phyloP scores from a whole-genome alignment of 2,797 vertebrate genomes.

The Halcyon leucocephala region DNA sequence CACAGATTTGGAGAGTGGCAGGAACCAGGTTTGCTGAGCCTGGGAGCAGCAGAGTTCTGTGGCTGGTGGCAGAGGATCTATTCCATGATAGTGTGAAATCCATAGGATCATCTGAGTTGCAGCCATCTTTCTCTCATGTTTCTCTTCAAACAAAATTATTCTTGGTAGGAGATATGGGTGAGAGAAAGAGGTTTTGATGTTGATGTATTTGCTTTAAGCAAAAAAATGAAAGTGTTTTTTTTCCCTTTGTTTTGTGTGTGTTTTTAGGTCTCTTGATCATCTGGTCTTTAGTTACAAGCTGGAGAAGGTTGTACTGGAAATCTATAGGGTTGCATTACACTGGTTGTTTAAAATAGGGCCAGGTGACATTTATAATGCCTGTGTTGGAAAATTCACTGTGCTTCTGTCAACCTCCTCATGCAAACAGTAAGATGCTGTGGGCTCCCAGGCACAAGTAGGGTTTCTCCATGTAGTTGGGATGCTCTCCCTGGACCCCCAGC shows the following conservation, averaged over 20 bases:
- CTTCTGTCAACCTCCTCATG: background rate
- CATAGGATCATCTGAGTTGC: background rate
- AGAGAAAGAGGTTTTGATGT: background rate
- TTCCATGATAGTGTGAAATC: background rate
- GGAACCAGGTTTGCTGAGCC: background rate
- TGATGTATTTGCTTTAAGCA: background rate
- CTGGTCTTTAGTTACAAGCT: background rate
- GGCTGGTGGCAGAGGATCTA: background rate
- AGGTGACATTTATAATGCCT: background rate
- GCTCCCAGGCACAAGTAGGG: background rate
- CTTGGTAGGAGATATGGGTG: background rate
- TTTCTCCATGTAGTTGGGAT: accelerated
- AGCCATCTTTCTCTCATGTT: background rate
- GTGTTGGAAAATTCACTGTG: background rate
- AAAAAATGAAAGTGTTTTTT: background rate
- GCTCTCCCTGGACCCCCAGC: background rate
- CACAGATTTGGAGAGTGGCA: background rate
- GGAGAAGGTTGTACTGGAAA: background rate
- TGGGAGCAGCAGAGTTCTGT: background rate
- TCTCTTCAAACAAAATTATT: background rate
- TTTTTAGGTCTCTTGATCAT: background rate
- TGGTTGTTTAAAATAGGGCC: background rate
- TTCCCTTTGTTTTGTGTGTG: background rate
- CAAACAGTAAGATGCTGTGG: background rate
- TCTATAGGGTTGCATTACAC: background rate